Percentiles rank a stretch among this genome's conserved stretches.
phyloP scores from a whole-genome alignment of 2,888 invertebrate species.

The Eilema sororculum region DNA sequence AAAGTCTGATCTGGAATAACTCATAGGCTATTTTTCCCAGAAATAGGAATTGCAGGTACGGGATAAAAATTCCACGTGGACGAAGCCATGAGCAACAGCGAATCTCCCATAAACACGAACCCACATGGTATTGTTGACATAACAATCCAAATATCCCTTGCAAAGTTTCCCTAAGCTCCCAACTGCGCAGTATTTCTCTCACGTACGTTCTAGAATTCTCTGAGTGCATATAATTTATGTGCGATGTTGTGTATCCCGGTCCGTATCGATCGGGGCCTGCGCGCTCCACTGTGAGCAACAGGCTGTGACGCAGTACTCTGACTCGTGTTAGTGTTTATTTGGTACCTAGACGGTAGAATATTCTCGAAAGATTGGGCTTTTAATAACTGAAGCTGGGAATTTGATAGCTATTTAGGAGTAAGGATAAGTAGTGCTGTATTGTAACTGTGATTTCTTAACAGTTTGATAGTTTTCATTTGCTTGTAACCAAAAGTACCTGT shows the following conservation, averaged over 20 bases:
- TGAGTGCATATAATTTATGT: constrained; percentile 55
- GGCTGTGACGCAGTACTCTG: constrained; percentile 67
- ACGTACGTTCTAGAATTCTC: constrained; percentile 45
- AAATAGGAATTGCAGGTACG: too few species aligned
- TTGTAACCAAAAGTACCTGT: too few species aligned
- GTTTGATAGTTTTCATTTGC: too few species aligned
- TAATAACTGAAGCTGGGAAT: neutral
- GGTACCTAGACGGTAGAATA: constrained; percentile 12
- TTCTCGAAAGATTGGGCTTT: neutral
- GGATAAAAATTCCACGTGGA: neutral
- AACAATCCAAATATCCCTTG: constrained; percentile 19
- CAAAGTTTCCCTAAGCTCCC: constrained; percentile 5
- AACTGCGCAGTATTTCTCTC: constrained; percentile 45
- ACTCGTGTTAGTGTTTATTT: constrained; percentile 47
- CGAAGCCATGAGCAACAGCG: neutral
- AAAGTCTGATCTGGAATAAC: too few species aligned
- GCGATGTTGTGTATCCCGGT: constrained; percentile 46
- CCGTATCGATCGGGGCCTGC: constrained; percentile 73
- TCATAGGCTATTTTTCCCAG: too few species aligned
- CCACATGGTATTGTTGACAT: constrained; percentile 12
- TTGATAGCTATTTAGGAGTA: neutral
- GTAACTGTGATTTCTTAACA: too few species aligned
- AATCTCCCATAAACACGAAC: neutral
- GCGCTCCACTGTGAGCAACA: constrained; percentile 66
- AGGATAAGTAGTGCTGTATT: too few species aligned